Evolutionary conservation across 37 sponge, comb jelly and placozoan species (phyloP).

Genomic region (Chondrilla cf. caribensis): DNA sequence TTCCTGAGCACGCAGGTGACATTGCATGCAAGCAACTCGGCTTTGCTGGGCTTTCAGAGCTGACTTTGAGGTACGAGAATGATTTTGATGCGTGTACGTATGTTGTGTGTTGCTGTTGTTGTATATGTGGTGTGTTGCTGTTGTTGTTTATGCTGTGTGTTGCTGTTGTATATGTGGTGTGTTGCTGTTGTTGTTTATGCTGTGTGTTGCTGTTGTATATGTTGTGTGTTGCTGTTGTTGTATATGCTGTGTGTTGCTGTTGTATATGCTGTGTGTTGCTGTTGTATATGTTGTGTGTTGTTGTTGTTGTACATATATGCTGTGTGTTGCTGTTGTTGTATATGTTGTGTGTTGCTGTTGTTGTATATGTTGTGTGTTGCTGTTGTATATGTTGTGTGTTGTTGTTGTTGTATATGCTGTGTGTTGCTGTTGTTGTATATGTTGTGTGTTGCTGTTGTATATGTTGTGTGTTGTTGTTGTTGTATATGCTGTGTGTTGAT

Average conservation of each 20-base stretch:
- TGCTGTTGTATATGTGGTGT: background rate
- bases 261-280: no score
- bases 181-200: background rate
- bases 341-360: background rate
- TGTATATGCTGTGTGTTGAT: background rate
- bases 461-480: no score
- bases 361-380: background rate
- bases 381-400: no score
- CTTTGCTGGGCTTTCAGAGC: background rate
- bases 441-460: background rate
- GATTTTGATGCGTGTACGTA: background rate
- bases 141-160: background rate
- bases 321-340: no score
- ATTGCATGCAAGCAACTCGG: slow-evolving; percentile 5
- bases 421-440: background rate
- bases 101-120: background rate
- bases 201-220: no score
- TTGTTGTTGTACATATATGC: no score
- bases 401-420: no score
- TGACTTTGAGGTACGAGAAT: background rate
- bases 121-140: background rate
- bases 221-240: no score
- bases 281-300: no score
- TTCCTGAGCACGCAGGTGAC: background rate
- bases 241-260: background rate